A percentile compares a stretch with the other conserved stretches of the same genome.
These are phyloP conservation scores for Acanthurus lineatus DNA, from an alignment of 2,797 vertebrate genomes.

Conservation along the genomic window DNA sequence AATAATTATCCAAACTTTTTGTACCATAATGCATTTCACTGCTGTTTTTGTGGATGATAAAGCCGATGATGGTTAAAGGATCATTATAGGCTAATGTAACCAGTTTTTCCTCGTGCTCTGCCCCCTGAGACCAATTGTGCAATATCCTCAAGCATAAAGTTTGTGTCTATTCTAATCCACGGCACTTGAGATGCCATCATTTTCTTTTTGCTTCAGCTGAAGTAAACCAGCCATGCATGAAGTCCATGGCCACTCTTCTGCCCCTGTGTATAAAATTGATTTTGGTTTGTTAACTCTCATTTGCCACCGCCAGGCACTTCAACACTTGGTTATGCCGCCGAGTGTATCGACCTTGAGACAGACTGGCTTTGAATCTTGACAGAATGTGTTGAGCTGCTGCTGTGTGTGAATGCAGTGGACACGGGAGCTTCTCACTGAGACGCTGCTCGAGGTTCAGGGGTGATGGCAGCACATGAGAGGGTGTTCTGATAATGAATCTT, in stretches of 20 bases:
- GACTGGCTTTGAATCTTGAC: slow-evolving; percentile 55
- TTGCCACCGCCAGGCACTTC: slow-evolving; percentile 51
- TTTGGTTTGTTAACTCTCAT: slow-evolving; percentile 74
- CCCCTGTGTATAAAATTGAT: slow-evolving; percentile 65
- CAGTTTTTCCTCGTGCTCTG: background rate
- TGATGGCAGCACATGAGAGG: slow-evolving; percentile 47
- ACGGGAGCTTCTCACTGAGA: slow-evolving; percentile 14
- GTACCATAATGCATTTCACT: slow-evolving; percentile 8
- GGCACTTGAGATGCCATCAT: slow-evolving; percentile 23
- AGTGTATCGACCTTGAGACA: slow-evolving; percentile 67
- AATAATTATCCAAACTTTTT: slow-evolving; percentile 44
- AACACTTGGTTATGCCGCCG: slow-evolving; percentile 57
- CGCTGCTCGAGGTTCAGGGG: slow-evolving; percentile 16
- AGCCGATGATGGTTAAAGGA: slow-evolving; percentile 13
- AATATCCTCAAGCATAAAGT: background rate
- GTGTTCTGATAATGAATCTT: slow-evolving; percentile 68
- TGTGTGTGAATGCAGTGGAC: slow-evolving; percentile 31
- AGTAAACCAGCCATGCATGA: slow-evolving; percentile 41
- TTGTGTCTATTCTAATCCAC: slow-evolving; percentile 16
- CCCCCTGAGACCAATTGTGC: slow-evolving; percentile 1
- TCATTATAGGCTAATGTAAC: slow-evolving; percentile 6
- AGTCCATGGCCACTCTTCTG: slow-evolving; percentile 41
- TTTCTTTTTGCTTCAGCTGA: slow-evolving; percentile 40
- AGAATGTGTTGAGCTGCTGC: slow-evolving; percentile 36
- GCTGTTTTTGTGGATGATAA: slow-evolving; percentile 15